Conservation (phyloP, 53 echinoderm and acorn worm genomes). For the Henricia sp. region DNA sequence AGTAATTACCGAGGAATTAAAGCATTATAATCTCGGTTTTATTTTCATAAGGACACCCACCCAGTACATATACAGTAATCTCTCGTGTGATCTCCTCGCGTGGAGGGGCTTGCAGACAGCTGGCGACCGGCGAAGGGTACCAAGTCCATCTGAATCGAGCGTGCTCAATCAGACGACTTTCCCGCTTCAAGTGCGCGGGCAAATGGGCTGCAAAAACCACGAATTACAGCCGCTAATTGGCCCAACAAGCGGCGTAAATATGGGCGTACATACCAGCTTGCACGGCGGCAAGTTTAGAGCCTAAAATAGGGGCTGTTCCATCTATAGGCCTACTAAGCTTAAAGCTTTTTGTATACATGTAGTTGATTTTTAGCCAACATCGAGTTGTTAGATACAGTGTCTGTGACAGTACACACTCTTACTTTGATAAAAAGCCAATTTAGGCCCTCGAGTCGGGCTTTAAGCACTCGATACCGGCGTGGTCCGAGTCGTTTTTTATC, state of each 20-base stretch:
- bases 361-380: neutral
- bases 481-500: neutral
- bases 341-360: neutral
- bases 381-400: neutral
- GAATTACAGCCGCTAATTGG: conserved; percentile 63
- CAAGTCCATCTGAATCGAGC: no score
- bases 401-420: conserved; percentile 58
- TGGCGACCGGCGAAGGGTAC: no score
- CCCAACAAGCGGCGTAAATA: conserved; percentile 29
- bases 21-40: no score
- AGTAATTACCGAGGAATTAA: no score
- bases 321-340: neutral
- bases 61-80: no score
- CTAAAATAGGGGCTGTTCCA: neutral
- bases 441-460: conserved; percentile 37
- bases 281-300: neutral
- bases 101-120: no score
- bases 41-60: no score
- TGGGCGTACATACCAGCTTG: neutral
- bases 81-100: no score
- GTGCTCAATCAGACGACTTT: conserved; percentile 35
- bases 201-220: conserved; percentile 49
- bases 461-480: conserved; percentile 13
- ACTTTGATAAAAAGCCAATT: conserved; percentile 64
- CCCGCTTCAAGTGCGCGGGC: conserved; percentile 39